Base-by-base conservation (phyloP, 2,888 invertebrate species). In the Apoda limacodes region DNA sequence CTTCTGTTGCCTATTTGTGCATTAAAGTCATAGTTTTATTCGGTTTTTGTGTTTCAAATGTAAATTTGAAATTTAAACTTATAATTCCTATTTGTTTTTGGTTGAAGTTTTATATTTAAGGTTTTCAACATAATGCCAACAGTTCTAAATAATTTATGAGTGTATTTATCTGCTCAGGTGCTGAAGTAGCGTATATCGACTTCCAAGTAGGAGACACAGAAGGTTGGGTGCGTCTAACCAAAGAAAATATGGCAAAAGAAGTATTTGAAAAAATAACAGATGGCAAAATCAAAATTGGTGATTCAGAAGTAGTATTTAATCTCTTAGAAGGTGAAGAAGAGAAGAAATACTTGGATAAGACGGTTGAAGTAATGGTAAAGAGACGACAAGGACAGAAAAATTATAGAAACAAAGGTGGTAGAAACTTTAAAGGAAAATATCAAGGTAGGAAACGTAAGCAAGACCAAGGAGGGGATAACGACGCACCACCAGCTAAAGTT, bases 251-350 rank as follows among this genome's bases (percentile, higher is more conserved):
- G 5, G 93, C 90, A 0, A 83, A 85, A 39, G 82, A 84, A 30
- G 60, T 90, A 30, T 51, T 83, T 10, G 85, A 85, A 24, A 88
- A 88, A 55, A 63, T 89, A 26, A 74, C 83, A 1, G 85, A 88
- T 31, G 83, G 83, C 2, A 87, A 86, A 70, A 63, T 89, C 10
- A 75, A 70, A 39, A 68, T 82, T 2, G 58, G 75, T 32, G 82
- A 83, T 0, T 59, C 65, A 2, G 83, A 85, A 17, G 63, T 88
- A 0, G 66, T 71, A 1, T 72, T 85, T 32, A 75, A 81, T 35
- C 60, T 84, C 1, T 56, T 92, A 2, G 87, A 88, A 60, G 90
- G 86, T 2, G 90, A 89, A 1, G 91, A 90, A 52, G 91, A 92
- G 50, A 83, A 84, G 10, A 72, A 75, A 9, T 88, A 85, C 50